Conservation (phyloP, 2,113 vertebrate genomes). For the Catharus bicknelli region DNA sequence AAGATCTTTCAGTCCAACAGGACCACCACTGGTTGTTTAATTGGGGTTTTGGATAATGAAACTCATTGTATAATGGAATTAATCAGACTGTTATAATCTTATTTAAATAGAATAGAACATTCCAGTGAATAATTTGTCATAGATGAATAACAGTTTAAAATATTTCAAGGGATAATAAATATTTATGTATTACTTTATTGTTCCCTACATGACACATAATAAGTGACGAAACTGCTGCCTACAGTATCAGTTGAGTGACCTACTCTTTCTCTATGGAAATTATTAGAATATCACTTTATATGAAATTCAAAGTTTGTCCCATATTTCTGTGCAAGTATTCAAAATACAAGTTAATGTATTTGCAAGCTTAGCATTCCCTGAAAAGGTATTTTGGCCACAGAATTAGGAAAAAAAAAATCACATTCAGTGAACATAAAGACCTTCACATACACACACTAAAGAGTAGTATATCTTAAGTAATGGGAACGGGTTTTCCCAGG, state of each 20-base stretch:
- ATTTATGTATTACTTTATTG: not conserved
- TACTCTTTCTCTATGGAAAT: not conserved
- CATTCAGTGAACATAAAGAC: not conserved
- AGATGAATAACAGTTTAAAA: not conserved
- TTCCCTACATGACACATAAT: not conserved
- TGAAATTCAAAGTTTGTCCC: not conserved
- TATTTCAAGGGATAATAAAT: not conserved
- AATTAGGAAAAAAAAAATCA: constrained; percentile 13
- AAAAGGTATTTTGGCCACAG: not conserved
- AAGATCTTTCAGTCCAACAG: not conserved
- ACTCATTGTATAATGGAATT: not conserved
- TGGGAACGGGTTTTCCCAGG: constrained; percentile 29
- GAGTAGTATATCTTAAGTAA: constrained; percentile 16
- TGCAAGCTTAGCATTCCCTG: constrained; percentile 14
- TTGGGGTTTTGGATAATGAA: not conserved
- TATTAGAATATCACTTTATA: not conserved
- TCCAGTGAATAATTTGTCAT: not conserved
- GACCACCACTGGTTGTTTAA: not conserved
- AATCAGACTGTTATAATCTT: not conserved
- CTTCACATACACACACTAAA: not conserved
- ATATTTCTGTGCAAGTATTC: not conserved
- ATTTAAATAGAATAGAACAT: not conserved
- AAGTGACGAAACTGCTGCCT: not conserved
- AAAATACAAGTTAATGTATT: not conserved
- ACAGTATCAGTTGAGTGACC: not conserved